A percentile compares a stretch with the other conserved stretches of the same genome.
phyloP scores from a whole-genome alignment of 2,113 vertebrate genomes.

The Haplochromis vanheusdeni region DNA sequence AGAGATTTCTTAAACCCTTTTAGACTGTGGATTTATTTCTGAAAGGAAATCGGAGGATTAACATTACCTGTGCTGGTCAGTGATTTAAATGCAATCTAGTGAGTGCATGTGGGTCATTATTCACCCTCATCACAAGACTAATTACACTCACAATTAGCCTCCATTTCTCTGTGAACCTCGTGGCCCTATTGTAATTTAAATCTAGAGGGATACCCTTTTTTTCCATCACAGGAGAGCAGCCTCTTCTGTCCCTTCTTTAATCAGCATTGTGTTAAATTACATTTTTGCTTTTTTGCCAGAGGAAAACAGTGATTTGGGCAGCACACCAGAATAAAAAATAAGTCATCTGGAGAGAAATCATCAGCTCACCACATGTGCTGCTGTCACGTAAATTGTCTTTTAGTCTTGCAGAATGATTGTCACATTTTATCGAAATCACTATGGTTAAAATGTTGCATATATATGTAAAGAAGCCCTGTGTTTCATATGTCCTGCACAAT shows the following conservation, averaged over 20 bases:
- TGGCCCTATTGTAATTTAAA: neutral
- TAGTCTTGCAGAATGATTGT: neutral
- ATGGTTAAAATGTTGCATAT: accelerated
- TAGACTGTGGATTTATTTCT: neutral
- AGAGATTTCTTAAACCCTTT: neutral
- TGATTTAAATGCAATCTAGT: neutral
- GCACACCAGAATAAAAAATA: neutral
- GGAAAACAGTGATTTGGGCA: neutral
- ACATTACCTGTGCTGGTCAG: neutral
- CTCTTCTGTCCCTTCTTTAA: neutral
- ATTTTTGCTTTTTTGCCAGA: neutral
- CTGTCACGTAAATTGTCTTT: neutral
- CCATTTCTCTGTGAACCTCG: neutral
- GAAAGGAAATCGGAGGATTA: neutral
- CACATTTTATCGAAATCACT: accelerated
- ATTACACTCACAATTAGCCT: neutral
- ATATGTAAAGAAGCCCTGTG: accelerated
- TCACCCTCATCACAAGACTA: neutral
- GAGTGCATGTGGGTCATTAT: neutral
- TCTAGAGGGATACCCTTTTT: neutral
- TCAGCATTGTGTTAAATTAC: neutral
- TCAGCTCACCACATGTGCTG: neutral
- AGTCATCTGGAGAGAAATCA: neutral
- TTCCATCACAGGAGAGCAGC: neutral
- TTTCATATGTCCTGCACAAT: neutral